Evolutionary conservation across 2,888 invertebrate genomes (phyloP).

Genomic region (Pristionchus arcanus): DNA sequence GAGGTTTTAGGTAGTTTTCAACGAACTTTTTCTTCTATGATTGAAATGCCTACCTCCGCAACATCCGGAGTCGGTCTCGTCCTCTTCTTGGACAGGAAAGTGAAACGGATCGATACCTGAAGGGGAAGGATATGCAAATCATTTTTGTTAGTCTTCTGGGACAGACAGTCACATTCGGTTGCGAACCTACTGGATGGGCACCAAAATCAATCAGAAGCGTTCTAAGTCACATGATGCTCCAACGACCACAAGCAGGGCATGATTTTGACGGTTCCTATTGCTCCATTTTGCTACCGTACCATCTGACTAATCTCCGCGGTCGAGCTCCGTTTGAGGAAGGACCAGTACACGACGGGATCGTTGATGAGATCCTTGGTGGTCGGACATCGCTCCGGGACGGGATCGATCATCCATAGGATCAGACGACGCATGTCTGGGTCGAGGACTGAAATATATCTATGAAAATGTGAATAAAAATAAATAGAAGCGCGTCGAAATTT

Average conservation of each 20-base stretch:
- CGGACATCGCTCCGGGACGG: slow-evolving; percentile 62
- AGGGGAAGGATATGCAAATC: neutral
- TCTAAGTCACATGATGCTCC: no score
- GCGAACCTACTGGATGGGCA: no score
- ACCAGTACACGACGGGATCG: slow-evolving; percentile 29
- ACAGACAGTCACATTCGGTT: no score
- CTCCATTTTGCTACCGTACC: no score
- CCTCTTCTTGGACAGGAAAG: slow-evolving; percentile 33
- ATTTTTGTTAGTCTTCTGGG: no score
- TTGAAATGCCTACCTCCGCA: neutral
- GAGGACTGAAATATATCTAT: slow-evolving; percentile 2
- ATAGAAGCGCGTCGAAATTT: no score
- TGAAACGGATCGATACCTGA: neutral
- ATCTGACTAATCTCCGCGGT: neutral
- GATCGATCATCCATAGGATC: slow-evolving; percentile 64
- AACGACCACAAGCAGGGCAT: no score
- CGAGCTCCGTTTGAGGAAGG: neutral
- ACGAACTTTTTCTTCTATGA: no score
- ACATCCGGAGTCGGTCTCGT: neutral
- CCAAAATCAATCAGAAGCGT: no score
- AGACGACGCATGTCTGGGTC: slow-evolving; percentile 58
- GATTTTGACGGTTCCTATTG: no score
- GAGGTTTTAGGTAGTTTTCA: no score
- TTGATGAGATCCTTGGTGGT: slow-evolving; percentile 56
- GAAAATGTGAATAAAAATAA: no score